These are phyloP conservation scores for Meandrina meandrites DNA, from an alignment of 92 coral and sea anemone species.

Conservation along the genomic window DNA sequence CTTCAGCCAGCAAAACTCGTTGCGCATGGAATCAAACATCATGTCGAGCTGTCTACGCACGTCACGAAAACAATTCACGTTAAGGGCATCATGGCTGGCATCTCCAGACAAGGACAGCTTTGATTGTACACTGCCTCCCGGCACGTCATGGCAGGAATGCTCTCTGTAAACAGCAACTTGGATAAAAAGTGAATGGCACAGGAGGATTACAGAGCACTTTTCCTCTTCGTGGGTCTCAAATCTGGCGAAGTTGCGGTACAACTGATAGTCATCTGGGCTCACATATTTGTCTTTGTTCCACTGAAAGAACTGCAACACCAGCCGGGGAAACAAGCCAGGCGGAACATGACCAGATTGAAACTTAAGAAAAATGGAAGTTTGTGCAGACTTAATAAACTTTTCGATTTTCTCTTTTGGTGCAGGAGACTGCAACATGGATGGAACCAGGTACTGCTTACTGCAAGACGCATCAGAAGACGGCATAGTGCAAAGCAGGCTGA, in stretches of 20 bases:
- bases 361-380: background rate
- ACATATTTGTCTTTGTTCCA: conserved; percentile 27
- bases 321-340: conserved; percentile 8
- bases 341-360: background rate
- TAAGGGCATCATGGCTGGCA: no score
- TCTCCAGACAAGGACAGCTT: no score
- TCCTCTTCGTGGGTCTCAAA: no score
- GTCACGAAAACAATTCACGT: no score
- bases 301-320: conserved; percentile 31
- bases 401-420: background rate
- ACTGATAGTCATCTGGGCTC: background rate
- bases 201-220: no score
- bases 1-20: no score
- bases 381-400: background rate
- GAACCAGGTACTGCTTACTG: conserved; percentile 13
- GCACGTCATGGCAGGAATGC: no score
- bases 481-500: conserved; percentile 17
- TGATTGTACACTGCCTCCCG: no score
- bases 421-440: conserved; percentile 40
- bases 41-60: no score
- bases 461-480: background rate
- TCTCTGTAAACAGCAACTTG: no score
- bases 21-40: no score
- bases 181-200: no score
- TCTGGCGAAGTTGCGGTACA: conserved; percentile 36